phyloP scores from a whole-genome alignment of 2,888 invertebrate species.

The Heliconius erato region DNA sequence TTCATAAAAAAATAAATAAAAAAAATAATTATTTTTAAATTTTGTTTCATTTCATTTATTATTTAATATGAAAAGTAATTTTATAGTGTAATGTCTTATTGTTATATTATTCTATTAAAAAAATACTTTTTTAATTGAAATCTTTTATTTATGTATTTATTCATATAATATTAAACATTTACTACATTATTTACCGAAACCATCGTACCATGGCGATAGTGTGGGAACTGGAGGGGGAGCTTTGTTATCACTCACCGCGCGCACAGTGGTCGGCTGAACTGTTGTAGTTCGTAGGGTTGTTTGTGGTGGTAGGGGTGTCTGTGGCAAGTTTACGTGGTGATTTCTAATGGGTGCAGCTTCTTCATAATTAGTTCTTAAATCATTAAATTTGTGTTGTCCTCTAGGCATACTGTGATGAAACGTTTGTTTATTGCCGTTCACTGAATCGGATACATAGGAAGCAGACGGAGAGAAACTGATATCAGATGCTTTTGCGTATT shows the following conservation, averaged over 20 bases:
- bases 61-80: no score
- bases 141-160: not conserved
- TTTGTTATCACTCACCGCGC: not conserved
- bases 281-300: not conserved
- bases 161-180: not conserved
- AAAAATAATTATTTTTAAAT: no score
- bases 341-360: not conserved
- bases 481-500: constrained; percentile 9
- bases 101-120: no score
- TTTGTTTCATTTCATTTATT: no score
- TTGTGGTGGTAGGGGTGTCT: not conserved
- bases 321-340: constrained; percentile 3
- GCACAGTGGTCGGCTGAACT: not conserved
- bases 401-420: constrained; percentile 46
- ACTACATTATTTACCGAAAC: constrained; percentile 61
- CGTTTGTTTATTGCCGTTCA: constrained; percentile 24
- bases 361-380: constrained; percentile 46
- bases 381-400: constrained; percentile 62
- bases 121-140: not conserved
- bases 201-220: constrained; percentile 66
- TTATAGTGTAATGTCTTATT: no score
- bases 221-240: constrained; percentile 62
- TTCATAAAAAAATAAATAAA: no score
- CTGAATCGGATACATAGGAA: constrained; percentile 39
- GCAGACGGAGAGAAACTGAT: constrained; percentile 37